phyloP scores from a whole-genome alignment of 2,113 vertebrate species.

The Prunella fulvescens region DNA sequence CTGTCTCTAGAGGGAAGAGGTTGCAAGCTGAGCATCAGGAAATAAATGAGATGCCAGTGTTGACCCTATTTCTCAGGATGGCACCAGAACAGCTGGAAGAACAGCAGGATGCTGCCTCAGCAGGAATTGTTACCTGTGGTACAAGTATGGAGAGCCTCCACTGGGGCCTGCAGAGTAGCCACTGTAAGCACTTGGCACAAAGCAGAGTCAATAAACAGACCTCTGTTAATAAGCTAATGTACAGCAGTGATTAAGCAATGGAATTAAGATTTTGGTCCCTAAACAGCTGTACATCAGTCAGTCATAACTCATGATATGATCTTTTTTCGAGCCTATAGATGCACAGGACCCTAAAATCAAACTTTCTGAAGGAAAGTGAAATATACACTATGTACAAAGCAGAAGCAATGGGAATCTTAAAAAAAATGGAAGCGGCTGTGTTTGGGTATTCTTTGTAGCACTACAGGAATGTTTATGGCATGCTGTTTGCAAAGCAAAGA shows the following conservation, averaged over 20 bases:
- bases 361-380: background rate
- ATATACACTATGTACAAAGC: fast-evolving
- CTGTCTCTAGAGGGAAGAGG: constrained; percentile 4
- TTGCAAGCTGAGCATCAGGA: constrained; percentile 50
- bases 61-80: constrained; percentile 47
- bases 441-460: background rate
- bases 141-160: background rate
- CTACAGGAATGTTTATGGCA: background rate
- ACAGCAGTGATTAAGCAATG: background rate
- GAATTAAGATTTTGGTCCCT: background rate
- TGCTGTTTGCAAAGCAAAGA: background rate
- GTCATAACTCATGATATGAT: background rate
- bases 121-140: constrained; percentile 41
- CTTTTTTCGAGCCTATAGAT: background rate
- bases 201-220: constrained; percentile 28
- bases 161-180: background rate
- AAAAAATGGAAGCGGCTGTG: background rate
- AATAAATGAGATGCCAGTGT: constrained; percentile 51
- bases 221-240: constrained; percentile 32
- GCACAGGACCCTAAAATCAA: background rate
- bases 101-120: constrained; percentile 37
- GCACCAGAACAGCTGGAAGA: constrained; percentile 57
- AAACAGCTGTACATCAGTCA: constrained; percentile 1
- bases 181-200: constrained; percentile 4
- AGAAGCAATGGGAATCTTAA: background rate